Evolutionary conservation across 2,888 invertebrate genomes (phyloP), one percentile per base, ranked within the genome.

Genomic region (Trachelus iudaicus): DNA sequence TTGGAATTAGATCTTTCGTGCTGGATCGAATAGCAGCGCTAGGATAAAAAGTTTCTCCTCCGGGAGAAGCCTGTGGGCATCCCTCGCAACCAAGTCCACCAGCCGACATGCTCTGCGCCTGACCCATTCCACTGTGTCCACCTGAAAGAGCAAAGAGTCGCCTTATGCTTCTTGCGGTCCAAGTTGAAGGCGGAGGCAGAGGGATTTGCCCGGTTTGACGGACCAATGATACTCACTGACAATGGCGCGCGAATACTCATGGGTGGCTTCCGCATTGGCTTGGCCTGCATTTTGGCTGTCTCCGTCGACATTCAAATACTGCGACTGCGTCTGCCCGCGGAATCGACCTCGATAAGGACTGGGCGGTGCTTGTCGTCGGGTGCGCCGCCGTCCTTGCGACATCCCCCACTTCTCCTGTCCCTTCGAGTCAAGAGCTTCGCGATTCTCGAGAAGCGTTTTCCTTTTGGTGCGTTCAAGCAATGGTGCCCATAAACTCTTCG

Each of bases 61-160:
- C 71, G 13, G 68, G 6, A 23, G 56, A 3, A 23, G 23, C 9
- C 9, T 9, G 9, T 23, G 92, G 91, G 89, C 96, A 96, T 74
- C 94, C 95, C n/a, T 94, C 95, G 84, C 96, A 96, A 80, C 93
- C 94, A 0, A 93, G 93, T 75, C 94, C 94, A 76, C 95, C 94
- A 79, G 94, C 93, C 75, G 96, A 96, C 92, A 97, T 97, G 91
- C 97, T 97, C 92, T 97, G 97, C 0, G 97, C 97, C 92, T 97
- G 97, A 0, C 97, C 97, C 96, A 97, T 97, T 77, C 97, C 97
- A 88, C 95, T 95, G 81, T 93, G 94, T 73, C 97, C 97, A 92
- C 94, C 97, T 97, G 85, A 84, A 92, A 92, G 82, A 13, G 33
- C 37, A 75, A 73, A 74, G n/a, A 40, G 73, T 79, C 34, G 31